Base-by-base conservation (phyloP, 2,888 invertebrate species). In the Petrolisthes manimaculis region DNA sequence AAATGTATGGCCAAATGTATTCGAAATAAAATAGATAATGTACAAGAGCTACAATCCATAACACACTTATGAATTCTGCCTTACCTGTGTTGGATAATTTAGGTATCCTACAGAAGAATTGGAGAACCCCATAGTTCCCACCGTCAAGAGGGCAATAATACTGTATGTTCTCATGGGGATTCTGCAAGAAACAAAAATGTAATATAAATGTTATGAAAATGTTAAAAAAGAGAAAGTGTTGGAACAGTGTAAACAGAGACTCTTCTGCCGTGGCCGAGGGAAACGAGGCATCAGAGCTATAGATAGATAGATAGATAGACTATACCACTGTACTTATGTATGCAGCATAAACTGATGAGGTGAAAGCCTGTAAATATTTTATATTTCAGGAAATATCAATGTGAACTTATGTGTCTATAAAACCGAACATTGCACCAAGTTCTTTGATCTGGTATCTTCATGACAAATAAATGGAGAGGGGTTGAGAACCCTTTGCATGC, bases 121-220 rank as follows among this genome's bases (percentile, higher is more conserved):
- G 1, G 98, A 98, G 91, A 98, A 95, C 0, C 98, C 97, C 97
- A 99, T 99, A 3, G 99, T 99, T 4, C 97, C 97, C 21, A 99
- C 94, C 0, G 98, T 98, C 81, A 98, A 94, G 1, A 96, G 94
- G 77, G 98, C 98, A 90, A 99, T 93, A 77, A 97, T 92, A 81
- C 95, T 94, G 93, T 99, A 99, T 0, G 95, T 96, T 92, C 94
- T 94, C 92, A 97, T 92, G 5, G 98, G 97, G 91, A 98, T 97
- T 93, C 97, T 97, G 94, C 91, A 95, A 94, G 86, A 37, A 37
- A 2, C 37, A 37, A 37, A 37, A 37, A 37, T 37, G 37, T 37
- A 37, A 37, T 37, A 37, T 37, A 37, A 37, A 37, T 37, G 37
- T 37, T 37, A 37, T 37, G 37, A 37, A 37, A 37, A 37, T 37